Percentiles rank a stretch among this genome's conserved stretches.
These are phyloP conservation scores for Neolamprologus kungweensis DNA, from an alignment of 2,113 vertebrate genomes.

Conservation along the genomic window DNA sequence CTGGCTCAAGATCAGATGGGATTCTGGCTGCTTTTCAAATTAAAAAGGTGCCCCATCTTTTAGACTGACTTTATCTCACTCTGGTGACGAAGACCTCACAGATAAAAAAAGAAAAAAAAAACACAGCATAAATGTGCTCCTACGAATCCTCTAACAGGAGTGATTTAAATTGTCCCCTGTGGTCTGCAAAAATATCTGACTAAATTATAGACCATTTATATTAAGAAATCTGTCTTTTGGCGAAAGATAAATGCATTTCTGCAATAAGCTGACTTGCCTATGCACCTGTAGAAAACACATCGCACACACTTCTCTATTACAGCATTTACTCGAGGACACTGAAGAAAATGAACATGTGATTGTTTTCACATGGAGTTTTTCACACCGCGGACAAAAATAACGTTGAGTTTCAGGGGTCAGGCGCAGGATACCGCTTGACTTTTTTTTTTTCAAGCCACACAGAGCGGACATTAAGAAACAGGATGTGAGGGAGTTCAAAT, in stretches of 20 bases:
- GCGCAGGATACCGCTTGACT: background rate
- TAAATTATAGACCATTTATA: background rate
- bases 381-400: constrained; percentile 34
- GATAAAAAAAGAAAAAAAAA: background rate
- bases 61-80: background rate
- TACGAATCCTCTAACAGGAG: background rate
- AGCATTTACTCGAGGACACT: background rate
- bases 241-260: background rate
- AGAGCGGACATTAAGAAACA: constrained; percentile 31
- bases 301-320: background rate
- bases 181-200: background rate
- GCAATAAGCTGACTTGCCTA: background rate
- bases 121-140: background rate
- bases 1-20: constrained; percentile 13
- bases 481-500: constrained; percentile 50
- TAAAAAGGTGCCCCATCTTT: background rate
- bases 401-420: background rate
- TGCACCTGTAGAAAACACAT: background rate
- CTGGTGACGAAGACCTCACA: background rate
- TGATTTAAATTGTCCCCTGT: background rate
- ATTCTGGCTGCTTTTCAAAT: constrained; percentile 31
- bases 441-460: constrained; percentile 1
- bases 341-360: background rate
- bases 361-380: background rate
- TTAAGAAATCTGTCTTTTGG: background rate